Base-by-base conservation (phyloP, 2,113 vertebrate genomes). In the Phalacrocorax carbo region DNA sequence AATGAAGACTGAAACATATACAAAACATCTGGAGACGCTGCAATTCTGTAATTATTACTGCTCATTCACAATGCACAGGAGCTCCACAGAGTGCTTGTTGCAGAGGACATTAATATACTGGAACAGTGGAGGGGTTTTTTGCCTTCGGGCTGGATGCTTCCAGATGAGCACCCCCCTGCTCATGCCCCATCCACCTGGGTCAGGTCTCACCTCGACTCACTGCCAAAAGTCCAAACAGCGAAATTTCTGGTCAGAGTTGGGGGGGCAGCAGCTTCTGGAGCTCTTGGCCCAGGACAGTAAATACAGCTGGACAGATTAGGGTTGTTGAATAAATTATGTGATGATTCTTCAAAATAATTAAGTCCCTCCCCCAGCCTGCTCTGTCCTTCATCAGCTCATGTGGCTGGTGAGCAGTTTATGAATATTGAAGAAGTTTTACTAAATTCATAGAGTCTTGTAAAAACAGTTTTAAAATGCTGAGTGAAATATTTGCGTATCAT, bases 21-120 rank as follows among this genome's bases (percentile, higher is more conserved):
- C 93, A 84, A 93, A 96, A 95, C 94, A 95, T 96, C 96, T 95
- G 97, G 96, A 93, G 85, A 73, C 0, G 3, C 79, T 92, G 84
- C 73, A 86, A 5, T 87, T 65, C 73, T 3, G 2, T 69, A 75
- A 64, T 95, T 78, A 75, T 14, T 73, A 4, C 78, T 65, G 86
- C 86, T 89, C 4, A 5, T 79, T 92, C 32, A 2, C 51, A 57
- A n/a, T 7, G 65, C 91, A 70, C 70, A 49, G 49, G 71, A 48
- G 77, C 69, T 90, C 49, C 75, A 25, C 4, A 3, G 78, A 40
- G 23, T 22, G 86, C 30, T 57, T 92, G 18, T 19, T 60, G 51
- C 62, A 82, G 88, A 88, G 58, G 52, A 23, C 71, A 12, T 17
- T 71, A 27, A 29, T 10, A 9, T 10, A 36, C 29, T 46, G 62